These are phyloP conservation scores for Slavum lentiscoides DNA, from an alignment of 2,888 invertebrate genomes.

Conservation along the genomic window DNA sequence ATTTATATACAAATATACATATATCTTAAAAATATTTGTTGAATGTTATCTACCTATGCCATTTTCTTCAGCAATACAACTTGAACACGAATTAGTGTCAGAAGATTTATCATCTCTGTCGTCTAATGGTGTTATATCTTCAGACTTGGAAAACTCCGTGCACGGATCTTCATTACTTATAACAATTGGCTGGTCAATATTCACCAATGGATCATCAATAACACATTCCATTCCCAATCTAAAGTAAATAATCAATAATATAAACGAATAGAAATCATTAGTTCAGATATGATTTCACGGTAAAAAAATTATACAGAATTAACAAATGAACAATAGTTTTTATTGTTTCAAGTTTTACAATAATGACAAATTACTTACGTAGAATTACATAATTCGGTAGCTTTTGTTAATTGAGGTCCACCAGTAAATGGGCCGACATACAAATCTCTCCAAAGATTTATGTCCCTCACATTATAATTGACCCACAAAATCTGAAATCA, in stretches of 20 bases:
- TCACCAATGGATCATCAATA: conserved; percentile 10
- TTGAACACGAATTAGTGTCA: conserved; percentile 39
- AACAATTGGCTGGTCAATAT: conserved; percentile 36
- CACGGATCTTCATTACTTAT: conserved; percentile 23
- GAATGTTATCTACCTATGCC: conserved; percentile 15
- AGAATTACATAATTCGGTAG: conserved; percentile 46
- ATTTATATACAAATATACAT: not conserved
- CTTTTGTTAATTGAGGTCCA: conserved; percentile 42
- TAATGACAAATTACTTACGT: conserved; percentile 14
- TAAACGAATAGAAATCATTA: too few relatives aligned
- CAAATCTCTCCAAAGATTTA: conserved; percentile 82
- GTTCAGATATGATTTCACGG: too few relatives aligned
- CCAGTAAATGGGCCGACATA: conserved; percentile 64
- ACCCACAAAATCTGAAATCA: conserved; percentile 78
- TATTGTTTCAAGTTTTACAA: not conserved
- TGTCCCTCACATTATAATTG: conserved; percentile 78
- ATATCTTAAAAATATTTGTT: not conserved
- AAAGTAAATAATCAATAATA: not conserved
- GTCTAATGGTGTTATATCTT: conserved; percentile 28
- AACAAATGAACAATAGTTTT: not conserved
- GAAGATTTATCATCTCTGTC: conserved; percentile 44
- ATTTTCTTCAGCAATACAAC: conserved; percentile 43
- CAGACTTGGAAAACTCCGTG: conserved; percentile 21
- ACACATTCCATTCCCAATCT: conserved; percentile 40
- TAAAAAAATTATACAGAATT: not conserved